Conservation (phyloP, 2,113 vertebrate genomes). For the Rhabdornis inornatus region DNA sequence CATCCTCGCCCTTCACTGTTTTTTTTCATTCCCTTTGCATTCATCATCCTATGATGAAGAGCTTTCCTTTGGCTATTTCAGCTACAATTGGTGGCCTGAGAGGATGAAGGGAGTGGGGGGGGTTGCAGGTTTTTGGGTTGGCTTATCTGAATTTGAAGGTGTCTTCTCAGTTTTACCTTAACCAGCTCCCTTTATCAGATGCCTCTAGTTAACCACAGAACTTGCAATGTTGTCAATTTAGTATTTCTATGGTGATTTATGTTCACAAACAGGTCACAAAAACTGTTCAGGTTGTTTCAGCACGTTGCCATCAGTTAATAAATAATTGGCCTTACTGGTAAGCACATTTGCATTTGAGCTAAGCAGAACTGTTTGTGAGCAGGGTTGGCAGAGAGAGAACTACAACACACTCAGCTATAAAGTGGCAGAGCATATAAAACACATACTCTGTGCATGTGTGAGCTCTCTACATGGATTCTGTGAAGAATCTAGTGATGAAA, state of each 20-base stretch:
- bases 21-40: neutral
- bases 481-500: neutral
- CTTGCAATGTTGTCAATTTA: neutral
- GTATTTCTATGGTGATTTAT: neutral
- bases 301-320: neutral
- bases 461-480: neutral
- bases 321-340: neutral
- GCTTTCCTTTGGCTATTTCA: neutral
- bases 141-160: neutral
- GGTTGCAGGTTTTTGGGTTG: neutral
- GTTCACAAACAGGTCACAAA: neutral
- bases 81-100: neutral
- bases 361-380: neutral
- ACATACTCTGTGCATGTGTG: neutral
- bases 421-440: neutral
- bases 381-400: neutral
- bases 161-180: neutral
- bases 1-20: neutral
- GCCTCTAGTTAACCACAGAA: neutral
- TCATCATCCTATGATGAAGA: neutral
- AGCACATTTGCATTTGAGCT: neutral
- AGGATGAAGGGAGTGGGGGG: neutral
- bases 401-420: neutral
- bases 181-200: neutral
- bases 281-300: neutral